Evolutionary conservation across 2,797 vertebrate genomes (phyloP).

Genomic region (Odontamblyopus rebecca): DNA sequence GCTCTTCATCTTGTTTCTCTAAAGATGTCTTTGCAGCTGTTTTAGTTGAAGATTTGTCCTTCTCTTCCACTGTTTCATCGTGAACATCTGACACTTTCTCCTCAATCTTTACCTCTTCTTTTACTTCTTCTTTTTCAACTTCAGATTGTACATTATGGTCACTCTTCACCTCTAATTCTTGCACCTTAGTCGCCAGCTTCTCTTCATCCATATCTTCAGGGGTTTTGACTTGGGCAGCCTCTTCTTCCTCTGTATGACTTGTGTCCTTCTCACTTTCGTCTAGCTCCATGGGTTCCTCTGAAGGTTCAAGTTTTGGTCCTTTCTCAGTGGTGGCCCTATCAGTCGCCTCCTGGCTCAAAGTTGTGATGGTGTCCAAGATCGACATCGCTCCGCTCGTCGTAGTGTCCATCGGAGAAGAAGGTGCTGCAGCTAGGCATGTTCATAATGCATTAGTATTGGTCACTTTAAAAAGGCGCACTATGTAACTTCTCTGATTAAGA

Average conservation of each 20-base stretch:
- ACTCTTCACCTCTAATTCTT: constrained; percentile 62
- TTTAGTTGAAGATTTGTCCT: constrained; percentile 77
- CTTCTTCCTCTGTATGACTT: constrained; percentile 69
- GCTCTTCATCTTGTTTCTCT: constrained; percentile 81
- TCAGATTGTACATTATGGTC: constrained; percentile 70
- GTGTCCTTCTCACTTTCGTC: constrained; percentile 67
- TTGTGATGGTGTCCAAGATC: constrained; percentile 90
- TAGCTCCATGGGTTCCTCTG: constrained; percentile 77
- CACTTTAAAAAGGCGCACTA: not conserved
- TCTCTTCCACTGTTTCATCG: constrained; percentile 70
- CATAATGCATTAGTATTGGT: not conserved
- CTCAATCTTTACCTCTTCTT: constrained; percentile 62
- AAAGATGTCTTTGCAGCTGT: constrained; percentile 77
- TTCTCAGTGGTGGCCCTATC: constrained; percentile 76
- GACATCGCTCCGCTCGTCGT: constrained; percentile 86
- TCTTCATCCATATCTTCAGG: constrained; percentile 65
- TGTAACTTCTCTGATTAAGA: too few relatives aligned
- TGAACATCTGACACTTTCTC: constrained; percentile 73
- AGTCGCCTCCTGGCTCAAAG: constrained; percentile 89
- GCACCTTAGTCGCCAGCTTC: constrained; percentile 49
- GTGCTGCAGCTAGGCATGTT: constrained; percentile 64
- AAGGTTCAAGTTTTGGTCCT: constrained; percentile 66
- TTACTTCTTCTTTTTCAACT: constrained; percentile 46
- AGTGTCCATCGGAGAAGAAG: constrained; percentile 69
- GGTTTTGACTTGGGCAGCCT: constrained; percentile 40